A percentile compares a stretch with the other conserved stretches of the same genome.
Evolutionary conservation across 2,888 invertebrate species (phyloP).

Genomic region (Proisotoma minuta): DNA sequence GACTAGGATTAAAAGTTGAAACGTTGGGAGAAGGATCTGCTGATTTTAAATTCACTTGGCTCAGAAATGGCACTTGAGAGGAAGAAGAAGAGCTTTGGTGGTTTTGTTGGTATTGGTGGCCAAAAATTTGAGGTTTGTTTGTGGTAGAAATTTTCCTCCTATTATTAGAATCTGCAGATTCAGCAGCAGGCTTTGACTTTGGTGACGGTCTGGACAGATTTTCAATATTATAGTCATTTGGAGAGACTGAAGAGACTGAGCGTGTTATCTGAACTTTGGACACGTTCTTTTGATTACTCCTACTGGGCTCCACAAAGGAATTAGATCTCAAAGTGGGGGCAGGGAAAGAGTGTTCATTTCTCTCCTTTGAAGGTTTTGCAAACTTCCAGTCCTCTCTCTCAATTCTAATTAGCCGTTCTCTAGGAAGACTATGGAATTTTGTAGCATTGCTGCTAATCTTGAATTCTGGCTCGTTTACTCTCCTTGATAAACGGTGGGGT

Average conservation of each 20-base stretch:
- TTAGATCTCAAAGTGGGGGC: no score
- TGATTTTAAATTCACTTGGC: background rate
- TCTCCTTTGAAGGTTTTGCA: constrained; percentile 3
- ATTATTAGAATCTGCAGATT: constrained; percentile 13
- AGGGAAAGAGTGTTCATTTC: background rate
- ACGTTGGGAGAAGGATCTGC: no score
- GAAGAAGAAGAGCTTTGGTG: background rate
- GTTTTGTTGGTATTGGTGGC: background rate
- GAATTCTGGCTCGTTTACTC: background rate
- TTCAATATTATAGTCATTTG: background rate
- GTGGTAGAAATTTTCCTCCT: constrained; percentile 25
- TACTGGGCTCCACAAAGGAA: background rate
- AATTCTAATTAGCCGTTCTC: constrained; percentile 36
- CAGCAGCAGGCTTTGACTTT: constrained; percentile 15
- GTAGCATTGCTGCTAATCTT: background rate
- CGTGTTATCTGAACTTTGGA: constrained; percentile 9
- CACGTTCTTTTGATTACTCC: background rate
- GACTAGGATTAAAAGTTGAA: background rate
- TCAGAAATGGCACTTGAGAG: background rate
- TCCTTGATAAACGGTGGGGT: background rate
- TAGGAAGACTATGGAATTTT: constrained; percentile 39
- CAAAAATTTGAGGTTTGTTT: constrained; percentile 17
- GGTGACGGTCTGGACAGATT: constrained; percentile 12
- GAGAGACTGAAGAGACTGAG: background rate
- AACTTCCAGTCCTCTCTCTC: constrained; percentile 31